These are phyloP conservation scores for Araneus ventricosus DNA, from an alignment of 1,140 invertebrate species.

Conservation along the genomic window DNA sequence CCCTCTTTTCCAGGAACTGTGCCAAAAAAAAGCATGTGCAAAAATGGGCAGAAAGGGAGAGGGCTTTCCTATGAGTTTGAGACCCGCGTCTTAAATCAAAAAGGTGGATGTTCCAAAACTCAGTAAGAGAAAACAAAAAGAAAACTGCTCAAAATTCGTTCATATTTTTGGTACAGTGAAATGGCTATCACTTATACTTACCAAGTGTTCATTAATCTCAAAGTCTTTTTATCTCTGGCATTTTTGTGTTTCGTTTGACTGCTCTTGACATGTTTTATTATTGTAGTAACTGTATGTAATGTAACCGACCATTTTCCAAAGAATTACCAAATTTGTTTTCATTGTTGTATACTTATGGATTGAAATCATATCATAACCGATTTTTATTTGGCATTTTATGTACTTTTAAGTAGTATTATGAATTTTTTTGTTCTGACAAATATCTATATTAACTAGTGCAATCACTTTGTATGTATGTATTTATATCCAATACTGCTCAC, in stretches of 20 bases:
- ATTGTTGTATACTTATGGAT: conserved; percentile 71
- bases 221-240: conserved; percentile 62
- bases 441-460: conserved; percentile 66
- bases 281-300: conserved; percentile 24
- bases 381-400: conserved; percentile 69
- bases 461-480: conserved; percentile 72
- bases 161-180: conserved; percentile 37
- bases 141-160: conserved; percentile 70
- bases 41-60: neutral
- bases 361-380: conserved; percentile 62
- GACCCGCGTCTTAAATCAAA: conserved; percentile 71
- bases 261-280: conserved; percentile 43
- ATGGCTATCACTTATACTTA: conserved; percentile 37
- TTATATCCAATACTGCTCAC: conserved; percentile 68
- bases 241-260: conserved; percentile 55
- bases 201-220: conserved; percentile 73
- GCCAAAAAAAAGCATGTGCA: neutral
- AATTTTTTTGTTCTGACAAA: conserved; percentile 34
- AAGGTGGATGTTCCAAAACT: conserved; percentile 62
- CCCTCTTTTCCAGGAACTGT: conserved; percentile 4
- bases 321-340: conserved; percentile 72
- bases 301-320: conserved; percentile 62
- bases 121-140: neutral
- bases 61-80: conserved; percentile 62
- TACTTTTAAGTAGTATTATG: conserved; percentile 70